Base-by-base conservation (phyloP, 2,888 invertebrate species). In the Therioaphis trifolii region DNA sequence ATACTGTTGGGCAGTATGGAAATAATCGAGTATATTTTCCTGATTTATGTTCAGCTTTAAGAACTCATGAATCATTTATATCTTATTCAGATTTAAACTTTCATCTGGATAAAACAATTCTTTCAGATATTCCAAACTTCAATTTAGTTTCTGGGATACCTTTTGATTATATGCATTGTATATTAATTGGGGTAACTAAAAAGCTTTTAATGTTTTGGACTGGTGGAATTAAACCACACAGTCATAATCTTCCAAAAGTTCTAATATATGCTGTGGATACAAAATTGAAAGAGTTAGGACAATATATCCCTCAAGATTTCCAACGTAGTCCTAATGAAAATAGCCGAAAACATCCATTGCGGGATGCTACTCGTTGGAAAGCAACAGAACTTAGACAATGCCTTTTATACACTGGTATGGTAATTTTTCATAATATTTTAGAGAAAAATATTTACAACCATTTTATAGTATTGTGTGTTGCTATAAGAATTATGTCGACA, bases 101-200 rank as follows among this genome's bases (percentile, higher is more conserved):
- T 35, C 87, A 87, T 72, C 24, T 84, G 14, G 84, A 77, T 21
- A 61, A 82, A 14, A 84, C 86, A 61, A 72, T 85, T 35, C 63
- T 88, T 71, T 88, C n/a, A n/a, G n/a, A n/a, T n/a, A n/a, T n/a
- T n/a, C n/a, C n/a, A n/a, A n/a, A n/a, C n/a, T n/a, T n/a, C 75
- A 87, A 87, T 12, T 58, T 87, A 24, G 87, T 88, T 35, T 87
- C 80, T 49, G 87, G 78, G 86, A 79, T 86, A 52, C 78, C 85
- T 4, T 68, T 85, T 35, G 86, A 86, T 61, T 86, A 86, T 61
- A 86, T 88, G 88, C 88, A 88, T 77, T 80, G 87, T 9, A 85
- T 87, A 7, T 87, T 87, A 68, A 85, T 88, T 40, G 88, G 87
- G 7, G 87, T 87, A 15, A 86, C 87, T 66, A 86, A 86, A 72